These are phyloP conservation scores for Anthophora plumipes DNA, from an alignment of 2,888 invertebrate genomes.

Conservation along the genomic window DNA sequence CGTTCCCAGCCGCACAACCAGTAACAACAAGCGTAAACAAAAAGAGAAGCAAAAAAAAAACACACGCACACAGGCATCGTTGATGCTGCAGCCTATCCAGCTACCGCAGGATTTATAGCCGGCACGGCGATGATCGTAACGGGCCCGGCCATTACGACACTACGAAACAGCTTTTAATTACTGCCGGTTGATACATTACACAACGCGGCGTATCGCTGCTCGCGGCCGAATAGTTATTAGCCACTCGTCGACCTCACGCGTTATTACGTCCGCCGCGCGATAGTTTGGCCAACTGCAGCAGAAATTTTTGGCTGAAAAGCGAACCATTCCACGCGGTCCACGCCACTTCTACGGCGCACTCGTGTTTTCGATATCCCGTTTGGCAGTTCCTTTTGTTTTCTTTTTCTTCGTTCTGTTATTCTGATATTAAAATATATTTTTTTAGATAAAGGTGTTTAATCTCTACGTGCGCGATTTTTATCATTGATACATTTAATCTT, in stretches of 20 bases:
- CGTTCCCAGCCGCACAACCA: conserved; percentile 23
- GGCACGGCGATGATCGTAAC: conserved; percentile 67
- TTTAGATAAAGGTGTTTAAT: no score
- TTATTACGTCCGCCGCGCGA: conserved; percentile 59
- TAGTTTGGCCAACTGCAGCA: conserved; percentile 13
- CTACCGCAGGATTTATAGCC: conserved; percentile 62
- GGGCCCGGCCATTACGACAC: conserved; percentile 66
- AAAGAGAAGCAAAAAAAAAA: conserved; percentile 12
- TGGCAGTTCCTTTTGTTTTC: not conserved
- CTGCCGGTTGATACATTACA: conserved; percentile 71
- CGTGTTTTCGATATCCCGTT: conserved; percentile 3
- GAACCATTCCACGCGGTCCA: not conserved
- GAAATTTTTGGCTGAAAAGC: conserved; percentile 28
- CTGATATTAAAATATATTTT: not conserved
- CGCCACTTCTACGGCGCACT: conserved; percentile 16
- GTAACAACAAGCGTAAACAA: conserved; percentile 21
- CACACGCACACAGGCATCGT: conserved; percentile 14
- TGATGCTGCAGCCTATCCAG: conserved; percentile 39
- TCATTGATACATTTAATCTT: no score
- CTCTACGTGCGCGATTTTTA: no score
- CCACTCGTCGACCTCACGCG: conserved; percentile 63
- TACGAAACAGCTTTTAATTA: conserved; percentile 73
- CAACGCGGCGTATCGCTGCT: conserved; percentile 51
- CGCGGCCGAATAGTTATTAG: conserved; percentile 67
- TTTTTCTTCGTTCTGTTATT: not conserved